Evolutionary conservation across 2,888 invertebrate species (phyloP), one percentile per base, ranked within the genome.

Genomic region (Teleogryllus oceanicus): DNA sequence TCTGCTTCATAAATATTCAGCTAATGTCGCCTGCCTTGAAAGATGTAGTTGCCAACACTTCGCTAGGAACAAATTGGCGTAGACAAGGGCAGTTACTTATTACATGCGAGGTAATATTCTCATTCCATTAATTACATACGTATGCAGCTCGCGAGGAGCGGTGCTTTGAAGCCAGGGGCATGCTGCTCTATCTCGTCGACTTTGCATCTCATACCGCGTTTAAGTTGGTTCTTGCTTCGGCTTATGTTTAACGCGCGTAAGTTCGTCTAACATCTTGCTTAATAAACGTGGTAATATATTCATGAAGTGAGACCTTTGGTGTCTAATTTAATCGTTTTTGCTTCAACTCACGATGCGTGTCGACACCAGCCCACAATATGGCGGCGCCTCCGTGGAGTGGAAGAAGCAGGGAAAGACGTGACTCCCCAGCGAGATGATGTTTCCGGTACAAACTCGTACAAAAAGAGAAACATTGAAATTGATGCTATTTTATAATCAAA

Each of bases 191-290:
- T 62, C 16, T 62, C n/a, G 62, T 13, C n/a, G 13, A 13, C 62
- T 62, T 62, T 62, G 62, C 62, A 62, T 62, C 62, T 62, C n/a
- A 13, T 62, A 4, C 62, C 62, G 62, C 62, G 62, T 62, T 62
- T 62, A 62, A 62, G 62, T 62, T 62, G 16, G n/a, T 62, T n/a
- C 62, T 62, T n/a, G 62, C 62, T 62, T 62, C 62, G 16, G 13
- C 62, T 13, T 62, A 62, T 62, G 62, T 62, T 62, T 62, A 62
- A 62, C 62, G 11, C 62, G 62, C 62, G 62, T 62, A 62, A 62
- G 62, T 62, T 62, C 62, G 62, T n/a, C 62, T 62, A 62, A 62
- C 62, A 62, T 62, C 62, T 62, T 62, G 62, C n/a, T 62, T 62
- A 62, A 62, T 62, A 62, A 62, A 62, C 62, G 62, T n/a, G 62